Conservation (phyloP, 2,113 vertebrate genomes). For the Mustela nigripes region DNA sequence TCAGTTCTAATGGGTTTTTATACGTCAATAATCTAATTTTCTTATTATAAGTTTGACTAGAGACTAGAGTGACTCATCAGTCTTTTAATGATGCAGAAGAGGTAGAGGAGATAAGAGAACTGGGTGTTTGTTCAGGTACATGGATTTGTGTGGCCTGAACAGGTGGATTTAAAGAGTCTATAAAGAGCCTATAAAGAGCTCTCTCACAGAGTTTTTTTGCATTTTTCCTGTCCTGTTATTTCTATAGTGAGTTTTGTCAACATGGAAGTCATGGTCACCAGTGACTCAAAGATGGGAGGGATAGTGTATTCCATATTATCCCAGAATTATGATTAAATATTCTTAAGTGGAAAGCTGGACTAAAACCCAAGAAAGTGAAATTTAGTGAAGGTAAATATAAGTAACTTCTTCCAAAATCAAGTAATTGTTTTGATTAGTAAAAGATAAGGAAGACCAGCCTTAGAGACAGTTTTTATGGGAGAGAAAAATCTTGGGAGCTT, state of each 20-base stretch:
- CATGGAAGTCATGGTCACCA: neutral
- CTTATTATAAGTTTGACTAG: constrained; percentile 39
- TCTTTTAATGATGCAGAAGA: neutral
- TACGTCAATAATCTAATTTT: neutral
- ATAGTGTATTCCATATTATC: neutral
- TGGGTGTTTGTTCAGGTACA: neutral
- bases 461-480: neutral
- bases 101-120: neutral
- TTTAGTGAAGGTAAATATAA: constrained; percentile 12
- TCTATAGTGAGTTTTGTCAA: constrained; percentile 41
- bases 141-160: neutral
- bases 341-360: constrained; percentile 9
- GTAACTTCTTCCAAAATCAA: constrained; percentile 32
- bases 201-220: neutral
- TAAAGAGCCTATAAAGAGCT: neutral
- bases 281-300: neutral
- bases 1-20: neutral
- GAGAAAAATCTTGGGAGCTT: neutral
- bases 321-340: constrained; percentile 18
- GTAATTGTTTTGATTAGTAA: constrained; percentile 49
- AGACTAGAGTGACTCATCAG: neutral
- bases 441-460: neutral
- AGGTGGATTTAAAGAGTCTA: neutral
- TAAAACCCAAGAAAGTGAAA: constrained; percentile 28
- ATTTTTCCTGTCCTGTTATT: neutral